These are phyloP conservation scores for Cheilosia pagana DNA, from an alignment of 2,888 invertebrate species.

Conservation along the genomic window DNA sequence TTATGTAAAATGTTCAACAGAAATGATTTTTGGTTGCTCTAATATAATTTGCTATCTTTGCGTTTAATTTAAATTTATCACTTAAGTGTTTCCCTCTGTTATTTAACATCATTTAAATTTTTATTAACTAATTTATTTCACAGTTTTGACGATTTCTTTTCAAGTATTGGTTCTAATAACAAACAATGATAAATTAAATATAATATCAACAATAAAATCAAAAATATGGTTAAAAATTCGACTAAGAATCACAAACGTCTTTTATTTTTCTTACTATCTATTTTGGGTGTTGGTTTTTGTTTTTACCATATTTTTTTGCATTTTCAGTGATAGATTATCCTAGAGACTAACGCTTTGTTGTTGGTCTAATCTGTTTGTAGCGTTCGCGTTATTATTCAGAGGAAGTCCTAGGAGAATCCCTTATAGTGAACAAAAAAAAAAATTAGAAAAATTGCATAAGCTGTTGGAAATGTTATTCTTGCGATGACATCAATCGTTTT, in stretches of 20 bases:
- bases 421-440: conserved; percentile 98
- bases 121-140: conserved; percentile 73
- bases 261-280: conserved; percentile 49
- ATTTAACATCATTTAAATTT: conserved; percentile 54
- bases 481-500: conserved; percentile 98
- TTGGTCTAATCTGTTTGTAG: conserved; percentile 71
- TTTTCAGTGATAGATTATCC: conserved; percentile 60
- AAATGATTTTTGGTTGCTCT: conserved; percentile 64
- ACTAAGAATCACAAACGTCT: conserved; percentile 72
- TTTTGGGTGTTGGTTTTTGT: conserved; percentile 8
- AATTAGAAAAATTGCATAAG: conserved; percentile 96
- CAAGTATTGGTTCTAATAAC: conserved; percentile 73
- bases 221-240: conserved; percentile 45
- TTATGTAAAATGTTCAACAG: conserved; percentile 67
- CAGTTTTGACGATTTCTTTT: conserved; percentile 76
- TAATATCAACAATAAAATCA: conserved; percentile 28
- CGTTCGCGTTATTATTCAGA: conserved; percentile 61
- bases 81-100: conserved; percentile 73
- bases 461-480: conserved; percentile 95
- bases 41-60: conserved; percentile 61
- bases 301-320: conserved; percentile 57
- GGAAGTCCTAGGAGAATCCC: conserved; percentile 86
- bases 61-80: conserved; percentile 71
- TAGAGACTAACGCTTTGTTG: conserved; percentile 56
- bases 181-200: conserved; percentile 56